Conservation (phyloP, 2,113 vertebrate species). For the Phainopepla nitens region DNA sequence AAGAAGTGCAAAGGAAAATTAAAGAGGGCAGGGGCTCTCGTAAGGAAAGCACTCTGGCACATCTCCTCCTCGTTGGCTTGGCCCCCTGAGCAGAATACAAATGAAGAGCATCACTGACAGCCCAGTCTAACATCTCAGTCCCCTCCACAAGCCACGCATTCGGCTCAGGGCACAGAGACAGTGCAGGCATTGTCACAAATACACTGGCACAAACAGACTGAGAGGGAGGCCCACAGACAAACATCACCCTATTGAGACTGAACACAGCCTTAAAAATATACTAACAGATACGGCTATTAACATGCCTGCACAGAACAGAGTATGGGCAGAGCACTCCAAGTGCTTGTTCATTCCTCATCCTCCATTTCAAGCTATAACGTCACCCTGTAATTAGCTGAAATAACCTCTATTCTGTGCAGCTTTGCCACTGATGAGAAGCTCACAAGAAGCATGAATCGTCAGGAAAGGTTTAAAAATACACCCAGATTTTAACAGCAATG, state of each 20-base stretch:
- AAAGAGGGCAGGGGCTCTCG: background rate
- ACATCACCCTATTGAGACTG: background rate
- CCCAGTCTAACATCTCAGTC: background rate
- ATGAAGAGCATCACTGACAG: conserved; percentile 36
- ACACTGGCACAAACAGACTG: conserved; percentile 4
- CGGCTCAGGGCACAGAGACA: conserved; percentile 36
- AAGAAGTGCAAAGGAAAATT: background rate
- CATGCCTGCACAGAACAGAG: background rate
- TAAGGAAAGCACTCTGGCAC: background rate
- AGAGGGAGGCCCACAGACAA: conserved; percentile 29
- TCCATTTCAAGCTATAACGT: conserved; percentile 8
- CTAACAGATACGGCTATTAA: background rate
- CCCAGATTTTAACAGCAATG: background rate
- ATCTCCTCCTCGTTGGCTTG: background rate
- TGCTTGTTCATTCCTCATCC: conserved; percentile 21
- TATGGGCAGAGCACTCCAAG: background rate
- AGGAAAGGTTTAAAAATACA: conserved; percentile 45
- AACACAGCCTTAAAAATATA: conserved; percentile 28
- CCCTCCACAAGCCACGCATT: background rate
- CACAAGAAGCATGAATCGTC: background rate
- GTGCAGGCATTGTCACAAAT: conserved; percentile 43
- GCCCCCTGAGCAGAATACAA: conserved; percentile 56
- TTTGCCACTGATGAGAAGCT: background rate
- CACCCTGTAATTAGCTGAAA: conserved; percentile 45
- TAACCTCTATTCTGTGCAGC: conserved; percentile 16